Percentiles rank a stretch among this genome's conserved stretches.
Conservation (phyloP, 2,888 invertebrate genomes). For the Oxystoma pomonae region DNA sequence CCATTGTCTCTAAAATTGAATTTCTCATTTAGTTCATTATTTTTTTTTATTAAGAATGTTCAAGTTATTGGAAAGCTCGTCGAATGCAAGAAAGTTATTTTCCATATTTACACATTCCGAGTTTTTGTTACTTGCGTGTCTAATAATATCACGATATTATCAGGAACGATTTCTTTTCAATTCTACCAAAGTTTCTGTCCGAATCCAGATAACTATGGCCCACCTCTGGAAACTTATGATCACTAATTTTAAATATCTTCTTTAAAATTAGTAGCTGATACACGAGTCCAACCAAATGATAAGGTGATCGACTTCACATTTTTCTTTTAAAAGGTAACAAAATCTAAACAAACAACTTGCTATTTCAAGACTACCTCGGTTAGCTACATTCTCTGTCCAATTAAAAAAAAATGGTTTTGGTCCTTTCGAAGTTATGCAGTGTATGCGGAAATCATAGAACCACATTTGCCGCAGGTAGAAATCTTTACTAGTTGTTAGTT, state of each 20-base stretch:
- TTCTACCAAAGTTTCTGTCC: slow-evolving; percentile 28
- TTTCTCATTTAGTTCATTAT: slow-evolving; percentile 4
- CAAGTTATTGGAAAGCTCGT: not conserved
- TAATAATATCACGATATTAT: not conserved
- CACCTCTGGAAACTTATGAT: slow-evolving; percentile 19
- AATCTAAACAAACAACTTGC: no score
- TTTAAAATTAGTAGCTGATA: slow-evolving; percentile 13
- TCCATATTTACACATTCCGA: not conserved
- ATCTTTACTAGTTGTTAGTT: no score
- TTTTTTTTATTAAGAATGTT: slow-evolving; percentile 1
- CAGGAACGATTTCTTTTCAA: slow-evolving; percentile 30
- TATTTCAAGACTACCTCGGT: no score
- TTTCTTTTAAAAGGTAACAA: no score
- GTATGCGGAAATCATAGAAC: no score
- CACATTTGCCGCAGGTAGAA: no score
- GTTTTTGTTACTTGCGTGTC: not conserved
- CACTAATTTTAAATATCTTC: slow-evolving; percentile 6
- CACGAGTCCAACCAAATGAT: slow-evolving; percentile 15
- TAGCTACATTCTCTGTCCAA: no score
- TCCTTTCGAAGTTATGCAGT: no score
- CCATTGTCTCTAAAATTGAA: slow-evolving; percentile 4
- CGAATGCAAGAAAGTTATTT: slow-evolving; percentile 1
- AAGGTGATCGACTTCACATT: no score
- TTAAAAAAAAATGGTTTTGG: no score
- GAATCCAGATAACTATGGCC: slow-evolving; percentile 33